Conservation (phyloP, 2,888 invertebrate species). For the Rotaria macrura region DNA sequence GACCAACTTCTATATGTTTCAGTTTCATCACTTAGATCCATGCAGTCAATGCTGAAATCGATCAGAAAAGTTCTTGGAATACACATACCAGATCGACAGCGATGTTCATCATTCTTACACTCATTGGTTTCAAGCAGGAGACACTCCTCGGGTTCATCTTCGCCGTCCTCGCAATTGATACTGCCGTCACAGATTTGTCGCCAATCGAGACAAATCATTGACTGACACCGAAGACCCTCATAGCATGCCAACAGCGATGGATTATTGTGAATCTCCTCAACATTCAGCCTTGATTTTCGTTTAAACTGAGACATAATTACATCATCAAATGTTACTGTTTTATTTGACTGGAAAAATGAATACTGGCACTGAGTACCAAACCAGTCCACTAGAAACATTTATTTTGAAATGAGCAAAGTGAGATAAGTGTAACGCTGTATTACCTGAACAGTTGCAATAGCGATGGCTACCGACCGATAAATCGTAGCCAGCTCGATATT, state of each 20-base stretch:
- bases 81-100: background rate
- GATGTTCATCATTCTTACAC: background rate
- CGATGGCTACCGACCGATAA: background rate
- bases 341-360: background rate
- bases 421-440: background rate
- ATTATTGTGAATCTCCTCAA: background rate
- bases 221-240: background rate
- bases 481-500: background rate
- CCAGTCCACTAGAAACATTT: background rate
- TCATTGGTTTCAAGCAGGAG: background rate
- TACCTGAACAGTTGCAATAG: constrained; percentile 16
- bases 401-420: background rate
- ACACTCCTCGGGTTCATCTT: background rate
- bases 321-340: background rate
- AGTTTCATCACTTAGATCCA: background rate
- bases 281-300: background rate
- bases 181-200: background rate
- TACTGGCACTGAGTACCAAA: background rate
- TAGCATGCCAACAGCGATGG: background rate
- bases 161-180: background rate
- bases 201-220: constrained; percentile 10
- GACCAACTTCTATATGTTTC: background rate
- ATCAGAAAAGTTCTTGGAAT: background rate
- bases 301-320: background rate
- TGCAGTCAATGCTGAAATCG: background rate